Base-by-base conservation (phyloP, 2,888 invertebrate species). In the Cristatella mucedo region DNA sequence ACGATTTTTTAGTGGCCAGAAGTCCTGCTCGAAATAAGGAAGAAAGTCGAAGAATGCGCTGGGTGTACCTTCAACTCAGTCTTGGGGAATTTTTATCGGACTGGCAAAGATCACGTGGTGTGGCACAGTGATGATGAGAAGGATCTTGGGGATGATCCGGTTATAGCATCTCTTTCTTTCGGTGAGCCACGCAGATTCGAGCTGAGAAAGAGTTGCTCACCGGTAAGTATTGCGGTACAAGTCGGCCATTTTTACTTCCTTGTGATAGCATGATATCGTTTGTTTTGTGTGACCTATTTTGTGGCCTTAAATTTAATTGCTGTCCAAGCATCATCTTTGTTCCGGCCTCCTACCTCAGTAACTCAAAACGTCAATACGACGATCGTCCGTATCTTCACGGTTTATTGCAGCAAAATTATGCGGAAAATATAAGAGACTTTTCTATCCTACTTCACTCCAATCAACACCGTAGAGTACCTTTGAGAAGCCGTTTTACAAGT, bases 111-210 rank as follows among this genome's bases (percentile, higher is more conserved):
- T 45, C 57, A 57, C 45, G 61, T 68, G 15, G 58, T 58, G 22
- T 70, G 69, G 69, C 69, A 69, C 47, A 53, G 61, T 38, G 70
- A 70, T 46, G 62, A 66, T 46, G 66, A 69, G 44, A 46, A 51
- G 2, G 50, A 55, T 5, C 54, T 70, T 37, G 67, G 69, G 3
- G 47, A 53, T 6, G 46, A 57, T 26, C 68, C 68, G 6, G 56
- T 55, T 16, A 67, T 68, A 41, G 68, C 67, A 1, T 61, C 62
- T 1, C 38, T 63, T 21, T 58, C 63, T 1, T 56, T 63, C 40
- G 68, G 68, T 9, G 66, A 59, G 40, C 52, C 56, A 1, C 49
- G 69, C 22, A 55, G 49, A 15, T 68, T 69, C 54, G 63, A 68
- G 49, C 46, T 69, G 45, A 50, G 64, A 30, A 59, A 61, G 44